Base-by-base conservation (phyloP, 2,888 invertebrate species). In the Oligia latruncula region DNA sequence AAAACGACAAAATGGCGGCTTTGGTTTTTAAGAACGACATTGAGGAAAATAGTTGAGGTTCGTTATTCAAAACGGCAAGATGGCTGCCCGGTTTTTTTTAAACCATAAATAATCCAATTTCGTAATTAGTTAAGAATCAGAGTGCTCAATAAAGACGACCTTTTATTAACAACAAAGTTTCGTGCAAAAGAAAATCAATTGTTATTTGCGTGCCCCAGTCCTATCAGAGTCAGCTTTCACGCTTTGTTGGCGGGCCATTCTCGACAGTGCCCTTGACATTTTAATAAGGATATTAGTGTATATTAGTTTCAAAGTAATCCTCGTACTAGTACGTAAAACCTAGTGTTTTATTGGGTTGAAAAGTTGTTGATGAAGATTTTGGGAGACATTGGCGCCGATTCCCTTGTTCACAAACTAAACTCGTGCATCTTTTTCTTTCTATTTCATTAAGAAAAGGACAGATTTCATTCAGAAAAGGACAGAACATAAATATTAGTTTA, bases 241-340 rank as follows among this genome's bases (percentile, higher is more conserved):
- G 77, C 72, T 84, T 81, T 78, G 83, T 77, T 80, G 66, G 60
- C 75, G 80, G 77, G 89, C 83, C 81, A 82, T 89, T 87, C 77
- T 81, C 77, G 52, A 77, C 66, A 15, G 70, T 71, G 84, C 62
- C 89, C 89, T 89, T 89, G 89, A 89, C 88, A 89, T 89, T 89
- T 78, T 70, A 81, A 23, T 35, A 78, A 74, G 77, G 78, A 81
- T 86, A 81, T 82, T 80, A 80, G 46, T 52, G 77, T 66, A 64
- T 67, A 79, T 76, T 71, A 68, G 23, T 80, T 83, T 15, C 66
- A 15, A 74, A 80, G 62, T 70, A 60, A 62, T 71, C 29, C 62
- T 55, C 40, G 1, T 23, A 68, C 46, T 60, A 40, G 62, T 46
- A 49, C n/a, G 65, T 64, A 35, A 71, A 23, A 68, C 15, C 11